Evolutionary conservation across 2,888 invertebrate species (phyloP), one percentile per base, ranked within the genome.

Genomic region (Drosophila kanekoi): DNA sequence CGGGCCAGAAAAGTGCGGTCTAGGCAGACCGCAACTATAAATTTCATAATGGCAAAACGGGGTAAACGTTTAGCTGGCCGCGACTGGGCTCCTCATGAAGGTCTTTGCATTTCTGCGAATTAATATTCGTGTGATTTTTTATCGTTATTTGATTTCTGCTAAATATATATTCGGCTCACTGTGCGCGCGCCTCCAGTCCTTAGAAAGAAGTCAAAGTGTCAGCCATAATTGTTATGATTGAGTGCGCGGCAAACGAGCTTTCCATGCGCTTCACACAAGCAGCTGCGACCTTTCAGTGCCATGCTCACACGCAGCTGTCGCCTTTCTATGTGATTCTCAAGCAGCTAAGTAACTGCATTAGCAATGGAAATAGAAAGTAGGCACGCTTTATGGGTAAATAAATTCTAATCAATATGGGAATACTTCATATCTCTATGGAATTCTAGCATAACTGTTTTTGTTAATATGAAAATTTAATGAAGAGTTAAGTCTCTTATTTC

Each of bases 121-220:
- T 89, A 90, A 87, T 87, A 88, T 89, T 90, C 90, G 90, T 90
- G 89, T 86, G 91, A 90, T 90, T 88, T 81, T 89, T 90, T 90
- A 90, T 90, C 90, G 82, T 77, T 85, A 72, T 86, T 87, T 87
- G 85, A 87, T 85, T 84, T 87, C 87, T 69, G 59, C 77, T 77
- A 77, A 84, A 86, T 77, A 60, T 72, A 65, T 63, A 35, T 64
- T 18, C 37, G 51, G 16, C 48, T 20, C 35, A 49, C 18, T 10
- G 18, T 35, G 48, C 35, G 48, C 14, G 54, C 41, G n/a, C 9
- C n/a, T 28, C 56, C 38, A 28, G 52, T 52, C 38, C 49, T 51
- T 57, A 45, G 41, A 60, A 37, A 59, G 51, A 65, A 75, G 69
- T 69, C 77, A 70, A 66, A 72, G 69, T 72, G 64, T 48, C 61